A percentile compares a stretch with the other conserved stretches of the same genome.
Evolutionary conservation across 2,113 vertebrate genomes (phyloP).

Genomic region (Nycticryphes semicollaris): DNA sequence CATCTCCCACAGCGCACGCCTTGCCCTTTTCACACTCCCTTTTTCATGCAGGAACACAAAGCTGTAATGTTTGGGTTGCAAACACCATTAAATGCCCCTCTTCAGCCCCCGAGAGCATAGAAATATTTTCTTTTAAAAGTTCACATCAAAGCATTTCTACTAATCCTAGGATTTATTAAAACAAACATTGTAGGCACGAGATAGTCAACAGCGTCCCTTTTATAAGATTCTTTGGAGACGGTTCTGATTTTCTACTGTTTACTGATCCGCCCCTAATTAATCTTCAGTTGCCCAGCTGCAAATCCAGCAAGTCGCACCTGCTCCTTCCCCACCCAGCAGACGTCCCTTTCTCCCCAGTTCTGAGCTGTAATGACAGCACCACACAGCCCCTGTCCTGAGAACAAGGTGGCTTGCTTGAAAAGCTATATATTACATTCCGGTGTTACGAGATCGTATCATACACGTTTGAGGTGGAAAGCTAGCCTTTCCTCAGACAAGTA

Average conservation of each 20-base stretch:
- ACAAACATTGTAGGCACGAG: conserved; percentile 59
- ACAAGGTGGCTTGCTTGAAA: conserved; percentile 24
- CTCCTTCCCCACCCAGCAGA: conserved; percentile 31
- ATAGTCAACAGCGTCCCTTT: conserved; percentile 60
- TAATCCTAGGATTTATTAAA: conserved; percentile 68
- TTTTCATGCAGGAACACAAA: conserved; percentile 56
- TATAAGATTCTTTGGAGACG: conserved; percentile 49
- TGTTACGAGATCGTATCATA: neutral
- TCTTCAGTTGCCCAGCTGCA: conserved; percentile 56
- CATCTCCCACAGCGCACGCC: conserved; percentile 8
- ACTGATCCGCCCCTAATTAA: conserved; percentile 45
- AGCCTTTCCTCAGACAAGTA: conserved; percentile 45
- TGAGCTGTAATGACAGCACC: neutral
- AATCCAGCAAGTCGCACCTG: conserved; percentile 53
- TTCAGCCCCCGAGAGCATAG: conserved; percentile 53
- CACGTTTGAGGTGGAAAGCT: conserved; percentile 3
- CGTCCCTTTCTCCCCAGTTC: neutral
- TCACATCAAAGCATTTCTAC: conserved; percentile 62
- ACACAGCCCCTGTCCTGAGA: conserved; percentile 22
- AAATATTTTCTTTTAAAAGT: conserved; percentile 66
- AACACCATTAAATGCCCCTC: conserved; percentile 54
- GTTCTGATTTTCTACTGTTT: conserved; percentile 47
- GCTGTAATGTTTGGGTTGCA: conserved; percentile 60
- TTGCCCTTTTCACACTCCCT: conserved; percentile 52
- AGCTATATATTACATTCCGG: neutral